Evolutionary conservation across 2,888 invertebrate genomes (phyloP).

Genomic region (Acanthosepion pharaonis): DNA sequence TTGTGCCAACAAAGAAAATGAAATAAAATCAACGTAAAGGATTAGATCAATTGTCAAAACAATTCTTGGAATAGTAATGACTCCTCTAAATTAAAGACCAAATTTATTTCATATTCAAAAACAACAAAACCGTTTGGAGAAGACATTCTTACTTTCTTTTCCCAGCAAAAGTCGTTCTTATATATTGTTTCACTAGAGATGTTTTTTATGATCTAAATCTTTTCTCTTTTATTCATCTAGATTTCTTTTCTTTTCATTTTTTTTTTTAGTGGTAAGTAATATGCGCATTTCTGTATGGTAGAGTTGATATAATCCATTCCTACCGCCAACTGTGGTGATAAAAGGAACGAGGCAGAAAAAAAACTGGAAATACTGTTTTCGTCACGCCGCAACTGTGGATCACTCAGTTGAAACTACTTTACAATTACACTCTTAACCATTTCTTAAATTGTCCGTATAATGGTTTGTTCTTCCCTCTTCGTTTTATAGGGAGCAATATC

Average conservation of each 20-base stretch:
- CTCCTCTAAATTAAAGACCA: too few relatives aligned
- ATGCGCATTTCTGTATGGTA: neutral
- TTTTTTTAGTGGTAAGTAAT: neutral
- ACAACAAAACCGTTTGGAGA: too few relatives aligned
- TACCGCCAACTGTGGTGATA: neutral
- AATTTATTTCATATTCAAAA: too few relatives aligned
- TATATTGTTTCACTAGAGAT: too few relatives aligned
- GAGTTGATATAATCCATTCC: neutral
- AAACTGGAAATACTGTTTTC: neutral
- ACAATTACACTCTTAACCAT: neutral
- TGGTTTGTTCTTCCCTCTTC: neutral
- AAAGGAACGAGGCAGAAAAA: neutral
- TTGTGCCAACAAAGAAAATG: too few relatives aligned
- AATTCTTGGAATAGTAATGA: too few relatives aligned
- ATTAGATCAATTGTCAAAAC: too few relatives aligned
- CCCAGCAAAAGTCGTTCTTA: neutral
- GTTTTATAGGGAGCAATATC: neutral
- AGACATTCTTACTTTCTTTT: neutral
- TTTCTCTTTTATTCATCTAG: too few relatives aligned
- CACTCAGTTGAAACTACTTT: neutral
- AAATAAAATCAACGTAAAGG: too few relatives aligned
- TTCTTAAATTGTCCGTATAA: slow-evolving; percentile 21
- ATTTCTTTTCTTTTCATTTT: neutral
- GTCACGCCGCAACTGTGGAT: neutral
- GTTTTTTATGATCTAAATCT: too few relatives aligned